phyloP scores from a whole-genome alignment of 2,888 invertebrate species.

The Torymus texanus region DNA sequence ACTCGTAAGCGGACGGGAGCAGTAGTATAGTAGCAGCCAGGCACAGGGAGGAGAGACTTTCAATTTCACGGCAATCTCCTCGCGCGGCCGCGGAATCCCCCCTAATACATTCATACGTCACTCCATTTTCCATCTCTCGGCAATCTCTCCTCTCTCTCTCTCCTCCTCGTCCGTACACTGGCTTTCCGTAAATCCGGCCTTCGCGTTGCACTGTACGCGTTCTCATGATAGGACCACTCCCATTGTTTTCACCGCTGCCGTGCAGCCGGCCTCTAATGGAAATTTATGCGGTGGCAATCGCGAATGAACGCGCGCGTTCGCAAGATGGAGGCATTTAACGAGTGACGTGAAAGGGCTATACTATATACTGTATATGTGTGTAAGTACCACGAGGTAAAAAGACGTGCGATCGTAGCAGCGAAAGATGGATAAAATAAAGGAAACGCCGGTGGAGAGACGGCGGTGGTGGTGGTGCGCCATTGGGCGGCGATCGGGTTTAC shows the following conservation, averaged over 20 bases:
- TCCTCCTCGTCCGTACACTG: background rate
- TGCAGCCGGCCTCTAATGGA: slow-evolving; percentile 59
- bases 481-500: background rate
- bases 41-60: slow-evolving; percentile 37
- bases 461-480: background rate
- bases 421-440: slow-evolving; percentile 21
- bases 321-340: slow-evolving; percentile 64
- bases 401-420: background rate
- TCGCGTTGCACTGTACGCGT: slow-evolving; percentile 50
- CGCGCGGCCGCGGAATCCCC: slow-evolving; percentile 19
- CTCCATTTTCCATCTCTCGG: slow-evolving; percentile 56
- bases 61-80: slow-evolving; percentile 54
- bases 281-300: slow-evolving; percentile 64
- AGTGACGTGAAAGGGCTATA: slow-evolving; percentile 59
- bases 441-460: background rate
- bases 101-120: slow-evolving; percentile 57
- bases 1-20: too few relatives aligned
- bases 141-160: slow-evolving; percentile 37
- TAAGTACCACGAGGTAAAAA: slow-evolving; percentile 4
- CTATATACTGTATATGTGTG: background rate
- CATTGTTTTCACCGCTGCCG: slow-evolving; percentile 59
- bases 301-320: slow-evolving; percentile 1
- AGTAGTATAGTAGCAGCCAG: too few relatives aligned
- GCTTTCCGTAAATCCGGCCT: slow-evolving; percentile 54
- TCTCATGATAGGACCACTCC: slow-evolving; percentile 59